Conservation (phyloP, 2,797 vertebrate genomes). For the Triplophysa bombifrons region DNA sequence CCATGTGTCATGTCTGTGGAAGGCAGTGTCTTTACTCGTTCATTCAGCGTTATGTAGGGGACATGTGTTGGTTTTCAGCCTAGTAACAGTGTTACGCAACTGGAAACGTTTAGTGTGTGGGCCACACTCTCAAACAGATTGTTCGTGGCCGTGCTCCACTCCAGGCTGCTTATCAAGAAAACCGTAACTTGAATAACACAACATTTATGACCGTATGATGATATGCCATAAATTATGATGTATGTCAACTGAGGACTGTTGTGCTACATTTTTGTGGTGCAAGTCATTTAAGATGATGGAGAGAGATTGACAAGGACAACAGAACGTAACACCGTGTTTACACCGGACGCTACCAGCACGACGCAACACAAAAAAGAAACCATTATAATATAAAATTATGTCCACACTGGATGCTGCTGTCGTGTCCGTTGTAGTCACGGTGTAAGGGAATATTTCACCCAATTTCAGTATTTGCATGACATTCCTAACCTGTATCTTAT, state of each 20-base stretch:
- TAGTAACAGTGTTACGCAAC: constrained; percentile 60
- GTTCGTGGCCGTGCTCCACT: constrained; percentile 15
- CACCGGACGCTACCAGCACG: no score
- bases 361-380: no score
- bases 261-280: neutral
- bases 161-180: constrained; percentile 40
- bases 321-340: neutral
- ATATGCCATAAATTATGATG: constrained; percentile 23
- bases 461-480: neutral
- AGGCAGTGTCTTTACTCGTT: constrained; percentile 6
- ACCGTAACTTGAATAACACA: constrained; percentile 45
- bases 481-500: neutral
- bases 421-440: no score
- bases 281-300: neutral
- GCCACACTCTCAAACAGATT: constrained; percentile 49
- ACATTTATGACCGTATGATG: constrained; percentile 27
- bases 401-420: no score
- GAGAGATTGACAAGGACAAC: neutral
- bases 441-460: neutral
- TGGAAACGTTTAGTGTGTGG: constrained; percentile 64
- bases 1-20: constrained; percentile 8
- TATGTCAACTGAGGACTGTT: constrained; percentile 21
- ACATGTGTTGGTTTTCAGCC: constrained; percentile 49
- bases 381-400: no score
- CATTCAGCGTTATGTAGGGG: constrained; percentile 25